Conservation (phyloP, 2,113 vertebrate genomes). For the Catharus bicknelli region DNA sequence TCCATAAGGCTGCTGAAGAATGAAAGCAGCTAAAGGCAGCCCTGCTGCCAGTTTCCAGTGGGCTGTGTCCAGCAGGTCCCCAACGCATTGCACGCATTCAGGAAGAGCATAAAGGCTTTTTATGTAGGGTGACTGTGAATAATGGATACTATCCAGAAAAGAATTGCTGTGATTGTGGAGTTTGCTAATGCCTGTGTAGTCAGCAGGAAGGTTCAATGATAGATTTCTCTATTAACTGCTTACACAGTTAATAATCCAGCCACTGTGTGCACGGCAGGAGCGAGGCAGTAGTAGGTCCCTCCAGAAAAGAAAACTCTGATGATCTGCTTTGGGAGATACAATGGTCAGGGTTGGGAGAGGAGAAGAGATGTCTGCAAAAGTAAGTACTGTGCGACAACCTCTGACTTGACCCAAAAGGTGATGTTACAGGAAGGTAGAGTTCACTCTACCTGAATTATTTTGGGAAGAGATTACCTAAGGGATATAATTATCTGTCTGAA, state of each 20-base stretch:
- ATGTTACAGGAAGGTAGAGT: not conserved
- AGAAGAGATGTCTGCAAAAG: not conserved
- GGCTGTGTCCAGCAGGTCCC: not conserved
- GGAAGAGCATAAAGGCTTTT: constrained; percentile 25
- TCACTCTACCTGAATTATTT: not conserved
- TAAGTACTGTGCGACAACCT: not conserved
- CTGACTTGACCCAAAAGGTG: not conserved
- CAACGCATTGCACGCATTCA: not conserved
- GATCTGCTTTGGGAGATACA: not conserved
- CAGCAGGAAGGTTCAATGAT: not conserved
- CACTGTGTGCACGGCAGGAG: not conserved
- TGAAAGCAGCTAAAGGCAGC: not conserved
- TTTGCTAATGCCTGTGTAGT: not conserved
- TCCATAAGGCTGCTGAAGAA: not conserved
- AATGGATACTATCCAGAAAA: not conserved
- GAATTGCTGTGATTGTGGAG: not conserved
- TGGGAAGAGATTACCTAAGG: not conserved
- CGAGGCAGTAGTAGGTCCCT: not conserved
- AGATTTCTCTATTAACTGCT: not conserved
- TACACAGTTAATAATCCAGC: not conserved
- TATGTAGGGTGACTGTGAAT: constrained; percentile 3
- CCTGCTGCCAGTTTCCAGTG: not conserved
- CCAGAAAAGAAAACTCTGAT: not conserved
- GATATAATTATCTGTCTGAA: not conserved
- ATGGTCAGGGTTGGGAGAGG: not conserved